phyloP scores from a whole-genome alignment of 2,888 invertebrate species.

The Fragum sueziense region DNA sequence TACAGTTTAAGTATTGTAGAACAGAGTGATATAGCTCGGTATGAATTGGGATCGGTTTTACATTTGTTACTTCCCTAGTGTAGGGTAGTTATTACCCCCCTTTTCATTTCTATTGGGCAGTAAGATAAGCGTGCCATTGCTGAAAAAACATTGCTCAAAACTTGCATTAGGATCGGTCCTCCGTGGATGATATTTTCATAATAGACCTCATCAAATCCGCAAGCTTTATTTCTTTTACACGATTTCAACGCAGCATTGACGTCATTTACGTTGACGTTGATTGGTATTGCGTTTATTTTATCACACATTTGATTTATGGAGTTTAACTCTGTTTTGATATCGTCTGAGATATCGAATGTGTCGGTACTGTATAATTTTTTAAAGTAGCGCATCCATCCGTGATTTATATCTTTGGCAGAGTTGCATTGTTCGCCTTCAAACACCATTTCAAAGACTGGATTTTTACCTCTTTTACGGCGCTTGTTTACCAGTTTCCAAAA shows the following conservation, averaged over 20 bases:
- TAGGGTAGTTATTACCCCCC: background rate
- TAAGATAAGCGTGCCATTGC: background rate
- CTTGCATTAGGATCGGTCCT: background rate
- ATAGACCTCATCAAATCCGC: background rate
- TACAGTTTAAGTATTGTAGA: background rate
- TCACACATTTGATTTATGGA: background rate
- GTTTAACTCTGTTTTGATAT: background rate
- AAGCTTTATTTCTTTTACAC: background rate
- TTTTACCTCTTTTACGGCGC: background rate
- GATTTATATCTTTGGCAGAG: background rate
- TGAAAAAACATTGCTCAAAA: background rate
- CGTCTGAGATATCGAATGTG: background rate
- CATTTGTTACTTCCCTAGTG: background rate
- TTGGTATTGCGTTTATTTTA: background rate
- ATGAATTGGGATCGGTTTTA: background rate
- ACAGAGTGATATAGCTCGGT: background rate
- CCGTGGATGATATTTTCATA: background rate
- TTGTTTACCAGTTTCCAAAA: conserved; percentile 13
- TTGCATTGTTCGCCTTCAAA: background rate
- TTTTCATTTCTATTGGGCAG: background rate
- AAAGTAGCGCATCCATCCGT: background rate
- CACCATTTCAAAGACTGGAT: background rate
- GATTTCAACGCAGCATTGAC: background rate
- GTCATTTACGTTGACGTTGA: background rate
- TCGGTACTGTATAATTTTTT: background rate